Evolutionary conservation across 2,888 invertebrate species (phyloP), one percentile per base, ranked within the genome.

Genomic region (Agrochola macilenta): DNA sequence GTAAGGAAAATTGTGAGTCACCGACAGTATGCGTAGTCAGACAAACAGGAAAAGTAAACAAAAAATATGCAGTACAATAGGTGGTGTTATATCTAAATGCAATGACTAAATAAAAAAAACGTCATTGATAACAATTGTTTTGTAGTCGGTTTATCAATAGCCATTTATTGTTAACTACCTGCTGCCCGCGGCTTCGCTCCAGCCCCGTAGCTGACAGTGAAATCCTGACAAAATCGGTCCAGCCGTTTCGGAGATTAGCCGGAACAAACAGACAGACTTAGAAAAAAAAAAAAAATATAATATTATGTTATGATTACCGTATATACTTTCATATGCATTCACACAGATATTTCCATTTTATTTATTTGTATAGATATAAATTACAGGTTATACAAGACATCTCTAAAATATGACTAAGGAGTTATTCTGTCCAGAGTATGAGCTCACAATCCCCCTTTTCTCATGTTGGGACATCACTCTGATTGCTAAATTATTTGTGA

Each of bases 21-120:
- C 12, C 0, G 43, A 49, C 17, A 23, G 46, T 3, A 12, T 30
- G 20, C 5, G 23, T 35, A 20, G 14, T 26, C 17, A 11, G 4
- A 30, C 1, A 14, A 52, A n/a, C 14, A 12, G 58, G 49, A 14
- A 52, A 66, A 11, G 0, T 43, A 69, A 68, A 26, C 43, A 77
- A 69, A 60, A 14, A 30, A 43, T 69, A 52, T 76, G 11, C 49
- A 46, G 8, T 49, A 52, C 78, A 69, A 69, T 77, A 46, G 49
- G 30, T 30, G 30, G 30, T 76, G 2, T n/a, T 20, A 20, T 30
- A 20, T 43, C n/a, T 43, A 60, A 76, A 69, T 69, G n/a, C n/a
- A 77, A 60, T 30, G 52, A 43, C 5, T 52, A 43, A 5, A 30
- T 11, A 5, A 54, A 5, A 54, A 5, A 49, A 43, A 9, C 5